Base-by-base conservation (phyloP, 2,888 invertebrate genomes). In the Trachelus troglodyta region DNA sequence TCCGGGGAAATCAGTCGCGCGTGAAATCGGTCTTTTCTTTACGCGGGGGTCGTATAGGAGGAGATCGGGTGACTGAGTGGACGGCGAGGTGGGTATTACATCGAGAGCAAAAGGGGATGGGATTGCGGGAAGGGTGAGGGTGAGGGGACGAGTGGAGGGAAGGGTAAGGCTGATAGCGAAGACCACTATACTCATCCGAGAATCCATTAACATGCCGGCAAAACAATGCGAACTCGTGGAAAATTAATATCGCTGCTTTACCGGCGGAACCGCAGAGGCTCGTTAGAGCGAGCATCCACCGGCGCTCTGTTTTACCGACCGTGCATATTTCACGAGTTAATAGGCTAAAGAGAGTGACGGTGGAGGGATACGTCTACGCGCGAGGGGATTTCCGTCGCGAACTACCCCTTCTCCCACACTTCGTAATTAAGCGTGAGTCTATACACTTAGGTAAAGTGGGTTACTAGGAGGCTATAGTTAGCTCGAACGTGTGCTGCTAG, bases 401-500 rank as follows among this genome's bases (percentile, higher is more conserved):
- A 78, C 34, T 82, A 81, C 74, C 34, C 75, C 79, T 81, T 80
- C 78, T 79, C 79, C 82, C 81, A 77, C 75, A 77, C 81, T 83
- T 82, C 83, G 86, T 88, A 88, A 88, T 88, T 88, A 86, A 88
- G 86, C 84, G 79, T 77, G 81, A 83, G 83, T 87, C 86, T 87
- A 87, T 85, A 87, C 84, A 77, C 85, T 83, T 79, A 78, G 80
- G 80, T 83, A 84, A 86, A 87, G 85, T 85, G 83, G 83, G 82
- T 85, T 84, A 82, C 82, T 81, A 76, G 79, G 78, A 83, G 81
- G 78, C 77, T 81, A 77, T 81, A 80, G 56, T 23, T 34, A 23
- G 71, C 71, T 9, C 30, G 11, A 31, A 30, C 71, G 23, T 56
- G 23, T 9, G 9, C 56, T 56, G 23, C 23, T 23, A 56, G 56